Base-by-base conservation (phyloP, 53 echinoderm and acorn worm genomes). In the Holothuria scabra region DNA sequence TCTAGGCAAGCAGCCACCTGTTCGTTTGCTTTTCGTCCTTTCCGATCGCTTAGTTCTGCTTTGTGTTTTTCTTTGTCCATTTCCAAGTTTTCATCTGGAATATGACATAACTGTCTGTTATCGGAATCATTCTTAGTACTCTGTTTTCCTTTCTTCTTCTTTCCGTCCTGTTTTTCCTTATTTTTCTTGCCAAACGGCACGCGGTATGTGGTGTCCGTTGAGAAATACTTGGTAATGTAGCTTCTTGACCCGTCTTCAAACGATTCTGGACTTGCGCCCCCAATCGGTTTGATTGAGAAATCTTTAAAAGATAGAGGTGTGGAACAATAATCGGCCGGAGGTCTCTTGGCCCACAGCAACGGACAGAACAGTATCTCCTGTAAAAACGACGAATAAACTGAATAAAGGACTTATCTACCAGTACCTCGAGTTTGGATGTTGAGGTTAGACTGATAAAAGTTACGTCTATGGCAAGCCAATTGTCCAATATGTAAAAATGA, bases 1-100 rank as follows among this genome's bases (percentile, higher is more conserved):
- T 72, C 72, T 25, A 72, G 48, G 22, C 72, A 72, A 44, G 46
- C 12, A 5, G 72, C 72, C 25, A 72, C 34, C 1, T 21, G 46
- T 25, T 72, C 44, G 72, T 72, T 72, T 46, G 72, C 72, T 4
- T 25, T 44, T 30, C 26, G 19, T 12, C 72, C 72, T 72, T 72
- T 72, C 22, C 72, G 44, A 5, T 44, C 9, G 28, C 46, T 20
- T 12, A 72, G 21, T 8, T 18, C 20, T 72, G 41, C 10, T 68
- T 14, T 16, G 23, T 5, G 9, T 46, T 71, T 44, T 11, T 20
- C 21, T 18, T 52, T 52, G 18, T 52, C 52, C 18, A 16, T 2
- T 23, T 8, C 5, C 44, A 72, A 3, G 4, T 48, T 48, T 44
- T 72, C 72, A 44, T 72, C 72, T 3, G 72, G 72, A n/a, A 44